phyloP scores from a whole-genome alignment of 2,888 invertebrate genomes.

The Drosophila parthenogenetica region DNA sequence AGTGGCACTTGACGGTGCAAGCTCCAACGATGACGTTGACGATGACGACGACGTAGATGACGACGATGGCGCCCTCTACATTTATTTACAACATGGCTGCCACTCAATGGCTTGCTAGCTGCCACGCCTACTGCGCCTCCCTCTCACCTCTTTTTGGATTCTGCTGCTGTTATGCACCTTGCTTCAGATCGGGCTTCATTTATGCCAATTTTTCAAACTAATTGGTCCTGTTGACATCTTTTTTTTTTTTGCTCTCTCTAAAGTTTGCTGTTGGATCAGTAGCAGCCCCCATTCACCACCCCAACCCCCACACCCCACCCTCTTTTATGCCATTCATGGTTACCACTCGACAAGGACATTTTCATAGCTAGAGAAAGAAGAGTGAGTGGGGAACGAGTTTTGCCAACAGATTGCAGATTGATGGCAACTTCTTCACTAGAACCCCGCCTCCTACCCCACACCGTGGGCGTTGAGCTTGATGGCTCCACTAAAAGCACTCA shows the following conservation, averaged over 20 bases:
- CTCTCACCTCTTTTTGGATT: neutral
- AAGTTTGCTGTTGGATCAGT: slow-evolving; percentile 47
- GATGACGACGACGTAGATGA: no score
- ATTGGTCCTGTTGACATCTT: slow-evolving; percentile 84
- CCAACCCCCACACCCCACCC: neutral
- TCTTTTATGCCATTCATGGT: neutral
- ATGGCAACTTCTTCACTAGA: slow-evolving; percentile 18
- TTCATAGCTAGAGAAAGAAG: slow-evolving; percentile 16
- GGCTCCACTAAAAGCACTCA: slow-evolving; percentile 74
- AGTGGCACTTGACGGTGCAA: slow-evolving; percentile 55
- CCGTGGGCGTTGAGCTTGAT: slow-evolving; percentile 20
- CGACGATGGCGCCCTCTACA: slow-evolving; percentile 33
- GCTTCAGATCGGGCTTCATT: slow-evolving; percentile 72
- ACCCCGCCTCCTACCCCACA: neutral
- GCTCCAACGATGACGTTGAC: slow-evolving; percentile 2
- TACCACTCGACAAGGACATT: slow-evolving; percentile 26
- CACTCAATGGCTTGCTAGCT: slow-evolving; percentile 25
- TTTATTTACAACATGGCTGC: slow-evolving; percentile 57
- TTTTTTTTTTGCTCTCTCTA: slow-evolving; percentile 45
- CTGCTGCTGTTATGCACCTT: slow-evolving; percentile 4
- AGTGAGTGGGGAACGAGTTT: slow-evolving; percentile 6
- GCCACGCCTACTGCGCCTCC: slow-evolving; percentile 30
- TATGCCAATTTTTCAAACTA: slow-evolving; percentile 83
- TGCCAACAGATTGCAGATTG: slow-evolving; percentile 25
- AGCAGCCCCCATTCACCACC: neutral